Conservation (phyloP, 2,888 invertebrate genomes). For the Neocrepidodera transversa region DNA sequence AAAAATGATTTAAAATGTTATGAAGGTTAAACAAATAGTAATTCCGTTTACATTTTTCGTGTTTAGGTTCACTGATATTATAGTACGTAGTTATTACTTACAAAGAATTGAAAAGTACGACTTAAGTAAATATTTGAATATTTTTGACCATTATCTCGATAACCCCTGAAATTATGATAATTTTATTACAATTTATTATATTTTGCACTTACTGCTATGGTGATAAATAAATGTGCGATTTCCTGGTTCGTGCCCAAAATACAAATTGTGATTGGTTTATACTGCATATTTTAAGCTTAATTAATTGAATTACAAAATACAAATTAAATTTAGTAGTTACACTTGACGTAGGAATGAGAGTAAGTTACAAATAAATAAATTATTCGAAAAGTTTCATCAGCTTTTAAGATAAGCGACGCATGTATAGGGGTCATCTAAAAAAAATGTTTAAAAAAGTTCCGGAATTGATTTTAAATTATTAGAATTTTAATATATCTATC, state of each 20-base stretch:
- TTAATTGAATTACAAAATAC: too few relatives aligned
- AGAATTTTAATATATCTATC: too few relatives aligned
- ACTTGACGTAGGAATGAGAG: too few relatives aligned
- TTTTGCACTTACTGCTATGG: conserved; percentile 6
- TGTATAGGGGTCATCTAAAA: too few relatives aligned
- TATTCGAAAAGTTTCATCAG: too few relatives aligned
- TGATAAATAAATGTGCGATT: conserved; percentile 16
- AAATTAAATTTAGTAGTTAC: too few relatives aligned
- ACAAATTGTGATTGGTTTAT: neutral
- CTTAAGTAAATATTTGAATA: conserved; percentile 23
- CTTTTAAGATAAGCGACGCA: too few relatives aligned
- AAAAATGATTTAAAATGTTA: too few relatives aligned
- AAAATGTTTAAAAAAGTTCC: too few relatives aligned
- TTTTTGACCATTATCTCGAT: conserved; percentile 17
- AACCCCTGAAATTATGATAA: conserved; percentile 19
- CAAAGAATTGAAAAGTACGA: conserved; percentile 10
- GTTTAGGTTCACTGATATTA: conserved; percentile 9
- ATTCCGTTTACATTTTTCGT: conserved; percentile 6
- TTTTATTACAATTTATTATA: conserved; percentile 20
- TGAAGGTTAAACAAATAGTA: conserved; percentile 17
- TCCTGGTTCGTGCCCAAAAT: conserved; percentile 22
- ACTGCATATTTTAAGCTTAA: too few relatives aligned
- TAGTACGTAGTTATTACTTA: conserved; percentile 4
- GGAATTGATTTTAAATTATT: too few relatives aligned
- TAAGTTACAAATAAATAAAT: too few relatives aligned